phyloP scores from a whole-genome alignment of 2,888 invertebrate species.

The Myopa tessellatipennis region DNA sequence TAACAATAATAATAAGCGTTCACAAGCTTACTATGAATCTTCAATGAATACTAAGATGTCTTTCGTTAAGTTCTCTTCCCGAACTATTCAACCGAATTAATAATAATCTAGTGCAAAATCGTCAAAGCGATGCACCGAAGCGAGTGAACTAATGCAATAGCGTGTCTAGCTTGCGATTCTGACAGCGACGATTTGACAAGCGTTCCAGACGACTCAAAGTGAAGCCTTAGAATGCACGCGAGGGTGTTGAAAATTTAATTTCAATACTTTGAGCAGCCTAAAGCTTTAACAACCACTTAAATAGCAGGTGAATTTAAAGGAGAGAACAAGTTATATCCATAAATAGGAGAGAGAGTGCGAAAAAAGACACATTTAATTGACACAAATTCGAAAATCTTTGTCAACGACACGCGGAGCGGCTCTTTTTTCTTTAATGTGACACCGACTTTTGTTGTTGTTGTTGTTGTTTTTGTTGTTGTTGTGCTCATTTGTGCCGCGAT shows the following conservation, averaged over 20 bases:
- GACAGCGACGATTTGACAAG: not conserved
- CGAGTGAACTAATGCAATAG: slow-evolving; percentile 18
- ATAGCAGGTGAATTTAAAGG: not conserved
- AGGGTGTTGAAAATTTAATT: slow-evolving; percentile 18
- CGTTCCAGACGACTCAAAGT: not conserved
- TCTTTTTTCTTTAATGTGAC: not conserved
- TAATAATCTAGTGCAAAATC: not conserved
- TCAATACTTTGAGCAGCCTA: slow-evolving; percentile 12
- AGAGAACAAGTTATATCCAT: not conserved
- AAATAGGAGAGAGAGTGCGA: not conserved
- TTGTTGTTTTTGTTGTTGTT: not conserved
- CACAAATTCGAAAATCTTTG: slow-evolving; percentile 1
- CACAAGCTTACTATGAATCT: no score
- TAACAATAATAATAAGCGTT: no score
- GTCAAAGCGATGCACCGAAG: slow-evolving; percentile 23
- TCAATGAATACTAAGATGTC: no score
- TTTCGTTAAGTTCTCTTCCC: not conserved
- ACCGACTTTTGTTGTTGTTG: not conserved
- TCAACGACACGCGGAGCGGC: not conserved
- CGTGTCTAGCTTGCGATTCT: not conserved
- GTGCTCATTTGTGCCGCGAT: no score
- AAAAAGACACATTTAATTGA: not conserved
- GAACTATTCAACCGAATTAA: not conserved
- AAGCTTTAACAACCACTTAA: not conserved
- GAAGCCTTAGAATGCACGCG: not conserved